These are phyloP conservation scores for Pygoscelis adeliae DNA, from an alignment of 2,113 vertebrate genomes.

Conservation along the genomic window DNA sequence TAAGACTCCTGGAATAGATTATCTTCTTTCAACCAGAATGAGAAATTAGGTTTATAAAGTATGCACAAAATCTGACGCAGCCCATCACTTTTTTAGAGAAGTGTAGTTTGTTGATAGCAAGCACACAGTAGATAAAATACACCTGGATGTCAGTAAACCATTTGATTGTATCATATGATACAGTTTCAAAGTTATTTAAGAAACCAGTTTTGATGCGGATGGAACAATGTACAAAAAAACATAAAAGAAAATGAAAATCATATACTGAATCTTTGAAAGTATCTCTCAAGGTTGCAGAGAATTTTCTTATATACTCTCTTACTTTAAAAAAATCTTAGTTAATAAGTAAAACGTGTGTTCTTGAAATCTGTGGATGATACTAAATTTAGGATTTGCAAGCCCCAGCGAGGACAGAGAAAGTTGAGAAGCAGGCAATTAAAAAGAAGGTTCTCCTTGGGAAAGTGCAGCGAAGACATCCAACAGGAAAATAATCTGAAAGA, in stretches of 20 bases:
- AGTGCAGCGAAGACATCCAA: conserved; percentile 45
- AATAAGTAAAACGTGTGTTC: conserved; percentile 46
- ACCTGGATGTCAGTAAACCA: not conserved
- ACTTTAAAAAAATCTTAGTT: conserved; percentile 16
- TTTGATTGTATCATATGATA: not conserved
- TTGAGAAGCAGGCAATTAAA: conserved; percentile 66
- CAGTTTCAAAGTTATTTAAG: conserved; percentile 7
- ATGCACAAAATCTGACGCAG: not conserved
- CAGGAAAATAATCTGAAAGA: conserved; percentile 55
- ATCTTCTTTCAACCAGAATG: not conserved
- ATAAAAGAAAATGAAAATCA: not conserved
- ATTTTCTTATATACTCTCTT: not conserved
- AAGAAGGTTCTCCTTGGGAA: conserved; percentile 66
- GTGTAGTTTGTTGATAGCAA: not conserved
- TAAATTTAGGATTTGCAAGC: conserved; percentile 60
- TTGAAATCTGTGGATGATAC: conserved; percentile 52
- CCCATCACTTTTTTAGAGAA: not conserved
- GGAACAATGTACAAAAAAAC: not conserved
- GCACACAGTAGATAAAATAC: not conserved
- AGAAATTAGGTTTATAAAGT: not conserved
- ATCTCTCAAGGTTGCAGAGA: not conserved
- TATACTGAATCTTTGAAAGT: not conserved
- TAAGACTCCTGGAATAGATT: not conserved
- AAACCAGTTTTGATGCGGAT: not conserved
- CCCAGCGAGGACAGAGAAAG: conserved; percentile 53